Base-by-base conservation (phyloP, 2,113 vertebrate species). In the Brachirus orientalis region DNA sequence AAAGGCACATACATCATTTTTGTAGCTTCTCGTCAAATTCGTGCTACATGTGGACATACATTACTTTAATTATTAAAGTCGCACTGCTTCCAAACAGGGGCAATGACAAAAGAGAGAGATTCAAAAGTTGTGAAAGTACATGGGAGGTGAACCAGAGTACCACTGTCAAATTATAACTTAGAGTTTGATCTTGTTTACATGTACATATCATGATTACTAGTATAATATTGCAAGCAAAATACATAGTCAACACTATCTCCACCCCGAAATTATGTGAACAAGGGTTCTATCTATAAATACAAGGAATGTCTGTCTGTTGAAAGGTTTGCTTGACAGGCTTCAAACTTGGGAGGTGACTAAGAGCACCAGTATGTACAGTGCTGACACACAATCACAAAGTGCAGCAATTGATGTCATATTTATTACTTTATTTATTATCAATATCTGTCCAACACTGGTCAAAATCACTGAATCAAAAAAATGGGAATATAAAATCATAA, bases 1-100 rank as follows among this genome's bases (percentile, higher is more conserved):
- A 78, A 75, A 65, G 79, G 72, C 75, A 63, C 76, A 89, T 86
- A 41, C 63, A 88, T 87, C 81, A 85, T 75, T 79, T 86, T 80
- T 83, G 83, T 71, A 68, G 84, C 65, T 56, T 63, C 66, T 70
- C 64, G 56, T 85, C 81, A 79, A 55, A 63, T 57, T 63, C 35
- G 13, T 10, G 20, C 59, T 13, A 56, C 79, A 69, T 60, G 77
- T 66, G 57, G 66, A 75, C 52, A 62, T 51, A 48, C 65, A 79
- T 82, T 64, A 80, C 53, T 69, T 65, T 86, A 80, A 87, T 86
- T 76, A 75, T 79, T 66, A 38, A 80, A 79, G 71, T 68, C 61
- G 35, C 17, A 53, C 8, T 37, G 53, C 28, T 48, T 74, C 64
- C 37, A 61, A 61, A 72, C 8, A 37, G 22, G 46, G 13, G 55